Conservation (phyloP, 2,797 vertebrate genomes). For the Melanotaenia pygmaea region DNA sequence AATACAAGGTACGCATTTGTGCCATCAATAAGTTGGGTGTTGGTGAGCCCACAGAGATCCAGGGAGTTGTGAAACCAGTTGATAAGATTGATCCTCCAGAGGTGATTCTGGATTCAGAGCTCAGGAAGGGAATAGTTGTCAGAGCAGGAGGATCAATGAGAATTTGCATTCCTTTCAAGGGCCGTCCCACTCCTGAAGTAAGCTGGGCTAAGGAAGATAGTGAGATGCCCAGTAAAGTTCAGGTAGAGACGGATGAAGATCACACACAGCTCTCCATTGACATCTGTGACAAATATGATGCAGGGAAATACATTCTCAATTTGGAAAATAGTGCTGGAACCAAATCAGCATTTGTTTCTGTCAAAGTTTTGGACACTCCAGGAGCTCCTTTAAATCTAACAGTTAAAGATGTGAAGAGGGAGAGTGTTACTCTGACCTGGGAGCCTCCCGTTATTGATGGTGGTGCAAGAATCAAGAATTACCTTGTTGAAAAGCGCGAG, state of each 20-base stretch:
- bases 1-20: conserved; percentile 95
- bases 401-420: conserved; percentile 93
- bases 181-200: conserved; percentile 92
- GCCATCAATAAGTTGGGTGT: conserved; percentile 95
- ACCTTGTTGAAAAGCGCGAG: conserved; percentile 96
- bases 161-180: conserved; percentile 95
- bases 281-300: conserved; percentile 95
- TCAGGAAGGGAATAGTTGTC: conserved; percentile 94
- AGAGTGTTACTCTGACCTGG: conserved; percentile 91
- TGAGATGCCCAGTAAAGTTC: conserved; percentile 90
- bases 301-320: conserved; percentile 95
- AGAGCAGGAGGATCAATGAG: conserved; percentile 93
- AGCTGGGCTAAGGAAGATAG: conserved; percentile 95
- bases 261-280: conserved; percentile 94
- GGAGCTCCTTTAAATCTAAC: conserved; percentile 91
- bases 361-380: conserved; percentile 97
- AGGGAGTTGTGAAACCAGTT: conserved; percentile 91
- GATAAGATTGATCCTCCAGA: conserved; percentile 95
- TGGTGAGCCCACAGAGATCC: conserved; percentile 91
- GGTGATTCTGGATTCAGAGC: conserved; percentile 93
- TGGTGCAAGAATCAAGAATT: conserved; percentile 95
- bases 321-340: conserved; percentile 94
- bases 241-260: conserved; percentile 88
- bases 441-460: conserved; percentile 96
- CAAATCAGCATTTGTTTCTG: conserved; percentile 96